Percentiles rank a stretch among this genome's conserved stretches.
Conservation (phyloP, 1,140 invertebrate species). For the Sycophaga agraensis region DNA sequence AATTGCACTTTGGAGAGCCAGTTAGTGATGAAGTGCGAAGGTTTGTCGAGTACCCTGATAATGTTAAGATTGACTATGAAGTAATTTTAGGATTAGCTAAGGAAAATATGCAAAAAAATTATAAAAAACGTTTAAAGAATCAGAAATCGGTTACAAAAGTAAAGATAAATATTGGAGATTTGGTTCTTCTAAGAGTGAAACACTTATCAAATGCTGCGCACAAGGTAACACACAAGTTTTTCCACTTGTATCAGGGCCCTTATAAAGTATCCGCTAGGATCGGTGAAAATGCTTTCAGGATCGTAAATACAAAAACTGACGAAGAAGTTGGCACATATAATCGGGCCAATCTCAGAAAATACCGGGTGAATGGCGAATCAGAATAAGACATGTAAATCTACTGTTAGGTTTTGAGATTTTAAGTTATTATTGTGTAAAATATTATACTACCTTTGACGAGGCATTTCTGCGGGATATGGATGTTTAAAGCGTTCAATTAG, state of each 20-base stretch:
- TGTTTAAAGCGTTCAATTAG: too few species aligned
- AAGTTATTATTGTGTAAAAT: too few species aligned
- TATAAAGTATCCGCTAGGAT: neutral
- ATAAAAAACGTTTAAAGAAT: constrained; percentile 1
- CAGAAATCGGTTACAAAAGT: neutral
- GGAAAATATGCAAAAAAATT: constrained; percentile 1
- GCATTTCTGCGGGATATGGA: too few species aligned
- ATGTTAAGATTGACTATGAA: neutral
- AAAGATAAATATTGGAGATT: neutral
- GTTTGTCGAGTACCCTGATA: neutral
- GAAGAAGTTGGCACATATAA: too few species aligned
- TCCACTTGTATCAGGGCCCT: neutral
- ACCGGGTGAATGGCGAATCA: too few species aligned
- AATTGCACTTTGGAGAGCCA: constrained; percentile 21
- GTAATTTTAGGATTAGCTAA: constrained; percentile 12
- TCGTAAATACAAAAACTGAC: too few species aligned
- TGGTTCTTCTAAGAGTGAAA: constrained; percentile 20
- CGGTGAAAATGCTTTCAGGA: neutral
- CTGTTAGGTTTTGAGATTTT: too few species aligned
- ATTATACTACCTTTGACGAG: too few species aligned
- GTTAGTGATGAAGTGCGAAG: constrained; percentile 7
- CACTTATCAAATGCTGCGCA: neutral
- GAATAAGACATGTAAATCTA: too few species aligned
- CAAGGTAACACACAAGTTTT: neutral
- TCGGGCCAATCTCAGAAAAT: too few species aligned